Base-by-base conservation (phyloP, 1,140 invertebrate genomes). In the Saccostrea cuccullata region DNA sequence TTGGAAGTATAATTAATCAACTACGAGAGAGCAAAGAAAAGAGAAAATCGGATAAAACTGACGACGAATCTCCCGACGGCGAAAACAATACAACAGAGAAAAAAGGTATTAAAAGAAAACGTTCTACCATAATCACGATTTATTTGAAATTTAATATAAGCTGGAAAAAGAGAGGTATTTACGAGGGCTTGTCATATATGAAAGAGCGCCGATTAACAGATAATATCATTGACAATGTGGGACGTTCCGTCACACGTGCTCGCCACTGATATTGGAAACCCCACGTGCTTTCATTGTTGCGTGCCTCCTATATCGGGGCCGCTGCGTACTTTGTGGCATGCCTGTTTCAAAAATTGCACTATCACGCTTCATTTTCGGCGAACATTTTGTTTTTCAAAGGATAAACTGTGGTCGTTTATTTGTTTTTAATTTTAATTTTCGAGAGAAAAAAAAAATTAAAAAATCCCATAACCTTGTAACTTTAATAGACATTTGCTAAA, bases 1-100 rank as follows among this genome's bases (percentile, higher is more conserved):
- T 89, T 82, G 82, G 82, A 83, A 87, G 83, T 55, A 89, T 89
- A 26, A 89, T 89, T 20, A 86, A 89, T 55, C 88, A 87, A 55
- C 67, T 89, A 58, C 82, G 88, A 40, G 86, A 82, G n/a, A 87
- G 82, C 40, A 83, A 64, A 47, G 86, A 89, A 60, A 89, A 89
- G 40, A 77, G 70, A 36, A 77, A 77, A 77, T 30, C 70, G 26
- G 70, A 30, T 30, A 23, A 30, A 30, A 13, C 13, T 36, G 70
- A 30, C 70, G 70, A 77, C 15, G 70, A 77, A 36, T 12, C 36
- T 77, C 15, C 26, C 30, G 26, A 30, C 13, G 70, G 26, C 26
- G 70, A 77, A 26, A 30, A 77, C 70, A 30, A 36, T 36, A 15
- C 23, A 77, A 15, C 70, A 15, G 70, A 77, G 30, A 36, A 36